phyloP scores from a whole-genome alignment of 2,797 vertebrate species.

The Rhynchotus rufescens region DNA sequence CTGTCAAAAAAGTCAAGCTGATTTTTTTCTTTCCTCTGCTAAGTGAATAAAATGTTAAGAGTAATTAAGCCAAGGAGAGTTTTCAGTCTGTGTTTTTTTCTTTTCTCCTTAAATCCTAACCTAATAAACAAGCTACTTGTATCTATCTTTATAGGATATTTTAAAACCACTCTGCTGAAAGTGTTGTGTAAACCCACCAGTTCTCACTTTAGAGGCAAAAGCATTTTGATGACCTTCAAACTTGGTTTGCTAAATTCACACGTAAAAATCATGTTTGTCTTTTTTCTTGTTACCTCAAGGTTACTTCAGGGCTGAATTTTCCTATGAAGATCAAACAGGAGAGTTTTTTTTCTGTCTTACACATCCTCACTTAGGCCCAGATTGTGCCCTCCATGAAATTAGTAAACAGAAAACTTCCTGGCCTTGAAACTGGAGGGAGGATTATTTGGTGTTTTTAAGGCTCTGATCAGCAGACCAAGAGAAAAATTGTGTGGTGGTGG shows the following conservation, averaged over 20 bases:
- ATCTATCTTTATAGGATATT: conserved; percentile 3
- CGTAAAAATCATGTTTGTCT: conserved; percentile 40
- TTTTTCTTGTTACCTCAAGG: conserved; percentile 53
- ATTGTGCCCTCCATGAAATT: conserved; percentile 22
- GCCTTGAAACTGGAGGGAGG: conserved; percentile 58
- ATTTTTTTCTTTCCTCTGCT: conserved; percentile 55
- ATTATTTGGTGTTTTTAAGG: conserved; percentile 10
- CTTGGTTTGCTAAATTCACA: conserved; percentile 31
- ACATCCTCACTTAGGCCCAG: background rate
- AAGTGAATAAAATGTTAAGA: conserved; percentile 68
- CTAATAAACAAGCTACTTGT: conserved; percentile 47
- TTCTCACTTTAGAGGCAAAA: conserved; percentile 57
- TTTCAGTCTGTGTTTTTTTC: conserved; percentile 1
- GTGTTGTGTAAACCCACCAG: conserved; percentile 23
- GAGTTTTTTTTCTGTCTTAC: background rate
- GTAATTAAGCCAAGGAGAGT: conserved; percentile 51
- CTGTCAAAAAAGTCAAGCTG: conserved; percentile 70
- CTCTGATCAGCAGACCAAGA: conserved; percentile 62
- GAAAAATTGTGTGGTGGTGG: background rate
- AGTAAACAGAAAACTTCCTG: background rate
- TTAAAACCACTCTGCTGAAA: conserved; percentile 22
- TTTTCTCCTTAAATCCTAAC: background rate
- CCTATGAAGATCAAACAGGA: conserved; percentile 48
- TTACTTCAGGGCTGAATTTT: conserved; percentile 49
- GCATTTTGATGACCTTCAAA: conserved; percentile 64